Base-by-base conservation (phyloP, 1,140 invertebrate species). In the Drosophila kurseongensis region DNA sequence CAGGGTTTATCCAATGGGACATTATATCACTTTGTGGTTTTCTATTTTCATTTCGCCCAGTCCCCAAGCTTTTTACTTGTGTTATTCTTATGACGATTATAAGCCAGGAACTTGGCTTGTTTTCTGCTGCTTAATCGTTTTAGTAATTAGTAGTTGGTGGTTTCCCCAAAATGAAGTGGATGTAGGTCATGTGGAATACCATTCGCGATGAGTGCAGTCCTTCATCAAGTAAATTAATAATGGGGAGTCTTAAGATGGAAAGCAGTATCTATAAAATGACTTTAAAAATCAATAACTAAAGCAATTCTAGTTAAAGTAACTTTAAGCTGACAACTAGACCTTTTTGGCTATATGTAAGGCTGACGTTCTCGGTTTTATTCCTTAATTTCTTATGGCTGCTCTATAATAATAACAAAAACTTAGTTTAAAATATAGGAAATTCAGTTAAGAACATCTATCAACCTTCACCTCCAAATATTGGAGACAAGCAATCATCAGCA, bases 21-120 rank as follows among this genome's bases (percentile, higher is more conserved):
- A 63, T 58, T 71, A 88, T 88, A 85, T 75, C 68, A 81, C 78
- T 82, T 75, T 86, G 83, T 82, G 81, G 81, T 60, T 85, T 63
- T 85, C 73, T 74, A 66, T 86, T 75, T 73, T 48, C 65, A 78
- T 42, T 68, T 75, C 29, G 18, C 57, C 59, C 58, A 36, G 60
- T 73, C 47, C 36, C 41, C 36, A 44, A 45, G 68, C 29, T 44
- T 56, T 72, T 68, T 68, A 42, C 48, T 57, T 16, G 60, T 40
- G 36, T 73, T 65, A 54, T 56, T 32, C 58, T 27, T 65, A 59
- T 73, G 52, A 63, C 63, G 77, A 76, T 51, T 80, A 63, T 80
- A 80, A 75, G 36, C 59, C 40, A 45, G 72, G 44, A 27, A 61
- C 36, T 56, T 12, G 18, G 58, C 35, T 60, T 56, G 12, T 52